phyloP scores from a whole-genome alignment of 2,113 vertebrate species.

The Lasiurus borealis region DNA sequence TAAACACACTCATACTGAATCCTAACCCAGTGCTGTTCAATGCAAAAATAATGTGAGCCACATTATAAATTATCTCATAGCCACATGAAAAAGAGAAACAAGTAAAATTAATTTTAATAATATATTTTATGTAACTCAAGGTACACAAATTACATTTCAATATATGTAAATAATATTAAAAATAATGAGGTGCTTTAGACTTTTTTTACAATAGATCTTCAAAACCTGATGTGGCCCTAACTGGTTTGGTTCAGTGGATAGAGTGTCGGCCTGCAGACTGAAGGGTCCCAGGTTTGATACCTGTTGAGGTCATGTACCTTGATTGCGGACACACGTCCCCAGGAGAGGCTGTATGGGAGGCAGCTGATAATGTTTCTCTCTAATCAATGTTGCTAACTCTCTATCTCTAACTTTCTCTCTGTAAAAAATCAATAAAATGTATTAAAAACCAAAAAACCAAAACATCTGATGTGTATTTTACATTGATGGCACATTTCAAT shows the following conservation, averaged over 20 bases:
- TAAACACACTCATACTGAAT: neutral
- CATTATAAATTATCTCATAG: neutral
- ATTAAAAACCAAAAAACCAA: no score
- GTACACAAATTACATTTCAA: neutral
- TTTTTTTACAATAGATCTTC: neutral
- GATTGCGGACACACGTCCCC: no score
- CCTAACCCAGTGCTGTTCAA: neutral
- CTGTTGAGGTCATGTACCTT: no score
- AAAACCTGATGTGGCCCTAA: neutral
- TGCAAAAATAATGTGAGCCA: neutral
- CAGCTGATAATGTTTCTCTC: no score
- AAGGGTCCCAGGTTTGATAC: no score
- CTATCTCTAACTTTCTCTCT: no score
- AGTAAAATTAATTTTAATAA: neutral
- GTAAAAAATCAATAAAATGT: no score
- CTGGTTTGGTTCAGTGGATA: no score
- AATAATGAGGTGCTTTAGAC: neutral
- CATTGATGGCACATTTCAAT: neutral
- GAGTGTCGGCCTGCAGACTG: no score
- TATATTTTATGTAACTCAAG: conserved; percentile 10
- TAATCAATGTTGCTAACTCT: no score
- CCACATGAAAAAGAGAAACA: neutral
- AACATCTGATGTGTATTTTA: neutral
- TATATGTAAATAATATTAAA: neutral
- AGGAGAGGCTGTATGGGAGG: no score